Evolutionary conservation across 2,888 invertebrate genomes (phyloP).

Genomic region (Ophion costatus): DNA sequence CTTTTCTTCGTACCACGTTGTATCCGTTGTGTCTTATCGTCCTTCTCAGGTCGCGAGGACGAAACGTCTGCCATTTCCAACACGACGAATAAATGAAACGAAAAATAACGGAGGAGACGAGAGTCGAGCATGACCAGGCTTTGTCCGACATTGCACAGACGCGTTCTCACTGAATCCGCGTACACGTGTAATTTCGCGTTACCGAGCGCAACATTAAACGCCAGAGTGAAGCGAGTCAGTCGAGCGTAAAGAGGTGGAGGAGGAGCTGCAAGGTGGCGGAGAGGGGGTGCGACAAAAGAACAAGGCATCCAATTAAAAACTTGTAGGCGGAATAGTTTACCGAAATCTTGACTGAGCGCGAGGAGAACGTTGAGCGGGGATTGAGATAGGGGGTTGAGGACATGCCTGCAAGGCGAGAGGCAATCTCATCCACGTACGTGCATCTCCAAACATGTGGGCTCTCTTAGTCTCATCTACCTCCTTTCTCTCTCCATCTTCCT

Average conservation of each 20-base stretch:
- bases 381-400: constrained; percentile 56
- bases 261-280: neutral
- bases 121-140: neutral
- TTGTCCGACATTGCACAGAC: neutral
- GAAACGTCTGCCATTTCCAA: neutral
- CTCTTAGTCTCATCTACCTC: constrained; percentile 60
- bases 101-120: neutral
- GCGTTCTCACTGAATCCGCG: neutral
- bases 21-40: constrained; percentile 23
- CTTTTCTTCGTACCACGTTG: constrained; percentile 52
- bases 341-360: constrained; percentile 65
- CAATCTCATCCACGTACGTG: constrained; percentile 75
- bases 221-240: neutral
- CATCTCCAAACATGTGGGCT: constrained; percentile 67
- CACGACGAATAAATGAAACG: neutral
- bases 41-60: neutral
- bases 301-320: constrained; percentile 72
- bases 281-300: constrained; percentile 51
- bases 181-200: constrained; percentile 50
- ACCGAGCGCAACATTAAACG: constrained; percentile 40
- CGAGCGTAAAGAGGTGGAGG: neutral
- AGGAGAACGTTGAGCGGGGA: constrained; percentile 54
- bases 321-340: constrained; percentile 62
- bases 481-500: constrained; percentile 32
- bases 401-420: constrained; percentile 72